These are phyloP conservation scores for Eupeodes luniger DNA, from an alignment of 2,888 invertebrate genomes.

Conservation along the genomic window DNA sequence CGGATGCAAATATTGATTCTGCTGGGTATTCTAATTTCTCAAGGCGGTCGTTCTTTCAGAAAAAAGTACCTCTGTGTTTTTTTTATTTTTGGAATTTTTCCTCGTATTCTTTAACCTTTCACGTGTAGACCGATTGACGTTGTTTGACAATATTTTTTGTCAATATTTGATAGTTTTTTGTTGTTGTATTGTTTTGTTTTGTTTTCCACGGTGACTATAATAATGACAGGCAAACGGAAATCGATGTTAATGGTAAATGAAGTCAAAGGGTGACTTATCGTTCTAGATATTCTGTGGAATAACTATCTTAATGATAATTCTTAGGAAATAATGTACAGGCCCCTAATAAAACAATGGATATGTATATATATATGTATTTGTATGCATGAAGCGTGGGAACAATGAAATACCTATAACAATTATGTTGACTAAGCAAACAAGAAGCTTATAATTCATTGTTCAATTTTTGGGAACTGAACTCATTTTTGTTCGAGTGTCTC, in stretches of 20 bases:
- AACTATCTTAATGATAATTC: conserved; percentile 25
- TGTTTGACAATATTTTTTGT: conserved; percentile 68
- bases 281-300: conserved; percentile 53
- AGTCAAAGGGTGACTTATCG: conserved; percentile 48
- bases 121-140: conserved; percentile 49
- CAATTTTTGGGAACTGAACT: not conserved
- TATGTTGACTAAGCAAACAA: not conserved
- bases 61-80: conserved; percentile 40
- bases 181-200: conserved; percentile 16
- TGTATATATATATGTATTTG: no score
- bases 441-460: not conserved
- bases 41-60: conserved; percentile 67
- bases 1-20: conserved; percentile 73
- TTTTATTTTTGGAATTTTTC: conserved; percentile 20
- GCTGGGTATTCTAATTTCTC: conserved; percentile 73
- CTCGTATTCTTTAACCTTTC: conserved; percentile 25
- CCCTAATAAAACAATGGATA: conserved; percentile 17
- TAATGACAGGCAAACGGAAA: conserved; percentile 66
- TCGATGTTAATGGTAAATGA: conserved; percentile 70
- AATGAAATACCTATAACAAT: not conserved
- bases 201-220: conserved; percentile 28
- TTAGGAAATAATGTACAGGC: conserved; percentile 25
- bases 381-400: conserved; percentile 14
- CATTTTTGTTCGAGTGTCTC: no score
- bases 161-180: conserved; percentile 60